Base-by-base conservation (phyloP, 2,113 vertebrate species). In the Macrotus californicus region DNA sequence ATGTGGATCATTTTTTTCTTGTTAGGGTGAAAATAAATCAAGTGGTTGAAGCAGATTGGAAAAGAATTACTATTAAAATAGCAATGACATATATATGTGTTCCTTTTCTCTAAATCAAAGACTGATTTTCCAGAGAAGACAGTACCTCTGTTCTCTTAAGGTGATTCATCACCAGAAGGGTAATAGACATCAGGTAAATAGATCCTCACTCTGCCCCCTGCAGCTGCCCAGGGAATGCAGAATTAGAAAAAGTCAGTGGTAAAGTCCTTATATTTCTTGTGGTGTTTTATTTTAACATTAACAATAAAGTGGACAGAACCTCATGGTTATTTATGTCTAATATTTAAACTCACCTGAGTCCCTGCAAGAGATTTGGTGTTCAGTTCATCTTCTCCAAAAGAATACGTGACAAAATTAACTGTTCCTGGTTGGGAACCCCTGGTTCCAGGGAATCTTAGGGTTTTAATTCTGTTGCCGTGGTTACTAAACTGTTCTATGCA, bases 401-500 rank as follows among this genome's bases (percentile, higher is more conserved):
- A 72, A n/a, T 59, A 39, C 84, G 18, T 50, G 36, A 86, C 21
- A 56, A 59, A 87, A 72, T 85, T 82, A 89, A 95, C 46, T 87
- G 19, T 93, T 87, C 43, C 56, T 80, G 15, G 14, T 52, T 90
- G 84, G 82, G 64, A 89, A 85, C 48, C 81, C 64, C 22, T 50
- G 7, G 50, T 80, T 75, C 54, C 46, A 50, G 72, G 41, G 41
- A 84, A 34, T 92, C 43, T 76, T 79, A 83, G 56, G 19, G 59
- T 34, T 96, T 93, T 75, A 10, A 5, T 93, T 84, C 61, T 72
- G 84, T 79, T 81, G 59, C 66, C 39, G 89, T 77, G 94, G 80
- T 87, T 75, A 91, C 79, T 54, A 86, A 79, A 86, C 39, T 48
- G 26, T 86, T 82, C 48, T 11, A 13, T 46, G 39, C 64, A 79